phyloP scores from a whole-genome alignment of 30 jellyfish, hydroid and myxozoan genomes.

The Aurelia aurita complex sp. Pacific region DNA sequence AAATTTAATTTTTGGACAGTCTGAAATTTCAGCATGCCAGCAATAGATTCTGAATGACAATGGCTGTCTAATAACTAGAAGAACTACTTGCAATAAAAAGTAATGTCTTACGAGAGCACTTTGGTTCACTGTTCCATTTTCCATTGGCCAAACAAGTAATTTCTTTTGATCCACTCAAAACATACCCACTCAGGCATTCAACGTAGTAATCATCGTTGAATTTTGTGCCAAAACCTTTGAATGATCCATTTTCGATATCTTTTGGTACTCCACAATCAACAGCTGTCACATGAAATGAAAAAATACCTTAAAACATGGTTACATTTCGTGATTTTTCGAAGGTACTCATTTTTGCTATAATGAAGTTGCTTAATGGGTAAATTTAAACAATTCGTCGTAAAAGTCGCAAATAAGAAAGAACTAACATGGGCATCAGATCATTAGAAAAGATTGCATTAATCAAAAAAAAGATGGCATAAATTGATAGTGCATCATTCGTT shows the following conservation, averaged over 20 bases:
- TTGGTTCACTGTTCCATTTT: slow-evolving; percentile 42
- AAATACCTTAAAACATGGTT: not conserved
- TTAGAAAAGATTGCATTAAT: not conserved
- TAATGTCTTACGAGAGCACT: slow-evolving; percentile 27
- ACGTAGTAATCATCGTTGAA: slow-evolving; percentile 20
- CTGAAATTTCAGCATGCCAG: too few relatives aligned
- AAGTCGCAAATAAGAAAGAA: not conserved
- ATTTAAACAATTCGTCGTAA: not conserved
- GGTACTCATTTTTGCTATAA: not conserved
- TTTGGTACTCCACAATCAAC: slow-evolving; percentile 63
- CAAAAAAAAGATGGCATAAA: too few relatives aligned
- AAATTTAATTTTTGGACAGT: too few relatives aligned
- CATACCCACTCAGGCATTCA: slow-evolving; percentile 40
- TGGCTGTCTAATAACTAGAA: not conserved
- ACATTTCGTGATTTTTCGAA: not conserved
- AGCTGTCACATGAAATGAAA: slow-evolving; percentile 1
- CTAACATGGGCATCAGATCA: not conserved
- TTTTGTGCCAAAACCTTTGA: slow-evolving; percentile 8
- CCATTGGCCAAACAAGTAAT: slow-evolving; percentile 46
- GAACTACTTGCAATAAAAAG: not conserved
- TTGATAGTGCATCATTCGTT: too few relatives aligned
- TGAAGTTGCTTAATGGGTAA: not conserved
- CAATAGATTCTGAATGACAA: not conserved
- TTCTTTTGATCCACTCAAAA: slow-evolving; percentile 3
- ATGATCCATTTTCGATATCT: slow-evolving; percentile 29